Evolutionary conservation across 2,888 invertebrate species (phyloP).

Genomic region (Morpho achilles): DNA sequence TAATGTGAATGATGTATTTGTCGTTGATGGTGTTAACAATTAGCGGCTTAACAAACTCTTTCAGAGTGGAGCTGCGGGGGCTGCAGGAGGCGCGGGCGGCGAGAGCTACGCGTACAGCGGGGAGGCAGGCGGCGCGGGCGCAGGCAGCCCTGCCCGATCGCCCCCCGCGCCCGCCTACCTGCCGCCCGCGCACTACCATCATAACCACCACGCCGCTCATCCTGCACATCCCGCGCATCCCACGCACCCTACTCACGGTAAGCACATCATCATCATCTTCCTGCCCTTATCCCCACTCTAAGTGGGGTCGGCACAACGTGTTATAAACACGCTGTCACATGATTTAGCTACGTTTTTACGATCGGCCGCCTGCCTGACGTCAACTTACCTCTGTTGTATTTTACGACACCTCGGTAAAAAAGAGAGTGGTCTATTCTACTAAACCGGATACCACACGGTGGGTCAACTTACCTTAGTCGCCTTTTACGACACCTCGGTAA

Average conservation of each 20-base stretch:
- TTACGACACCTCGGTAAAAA: no score
- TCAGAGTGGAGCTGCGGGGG: conserved; percentile 42
- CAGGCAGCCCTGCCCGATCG: conserved; percentile 89
- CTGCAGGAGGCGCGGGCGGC: conserved; percentile 58
- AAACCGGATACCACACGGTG: no score
- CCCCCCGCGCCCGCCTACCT: conserved; percentile 81
- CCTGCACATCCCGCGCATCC: conserved; percentile 44
- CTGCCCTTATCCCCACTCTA: background rate
- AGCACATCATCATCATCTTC: background rate
- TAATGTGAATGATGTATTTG: no score
- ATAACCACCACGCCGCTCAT: conserved; percentile 48
- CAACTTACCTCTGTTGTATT: no score
- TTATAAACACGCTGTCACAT: no score
- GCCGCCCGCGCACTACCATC: conserved; percentile 69
- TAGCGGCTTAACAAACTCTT: background rate
- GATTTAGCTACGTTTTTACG: no score
- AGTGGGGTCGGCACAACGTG: no score
- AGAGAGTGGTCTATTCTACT: no score
- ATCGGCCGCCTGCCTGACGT: no score
- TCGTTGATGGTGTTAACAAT: no score
- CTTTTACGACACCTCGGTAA: no score
- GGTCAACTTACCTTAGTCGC: no score
- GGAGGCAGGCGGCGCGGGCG: conserved; percentile 52
- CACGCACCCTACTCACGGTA: conserved; percentile 32
- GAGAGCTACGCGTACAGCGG: conserved; percentile 73